A percentile compares a stretch with the other conserved stretches of the same genome.
phyloP scores from a whole-genome alignment of 2,888 invertebrate species.

The Herminia tarsipennalis region DNA sequence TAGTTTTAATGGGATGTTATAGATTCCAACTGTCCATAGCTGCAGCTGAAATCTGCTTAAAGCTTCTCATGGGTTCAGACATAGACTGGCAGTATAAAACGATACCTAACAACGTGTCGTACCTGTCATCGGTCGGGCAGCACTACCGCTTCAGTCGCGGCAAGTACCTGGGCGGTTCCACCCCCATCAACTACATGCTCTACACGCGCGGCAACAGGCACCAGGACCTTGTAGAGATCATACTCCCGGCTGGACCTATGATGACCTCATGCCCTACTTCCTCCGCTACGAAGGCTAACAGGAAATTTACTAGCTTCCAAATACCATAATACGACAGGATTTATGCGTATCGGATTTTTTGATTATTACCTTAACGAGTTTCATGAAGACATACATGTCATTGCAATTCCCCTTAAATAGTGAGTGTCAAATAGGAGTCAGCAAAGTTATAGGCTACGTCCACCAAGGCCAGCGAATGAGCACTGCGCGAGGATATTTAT shows the following conservation, averaged over 20 bases:
- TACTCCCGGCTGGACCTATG: too few species aligned
- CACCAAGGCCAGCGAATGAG: too few species aligned
- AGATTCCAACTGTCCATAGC: not conserved
- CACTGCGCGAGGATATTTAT: conserved; percentile 60
- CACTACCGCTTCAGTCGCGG: conserved; percentile 64
- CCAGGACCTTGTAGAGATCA: too few species aligned
- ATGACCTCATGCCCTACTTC: too few species aligned
- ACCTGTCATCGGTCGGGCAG: too few species aligned
- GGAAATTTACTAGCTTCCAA: conserved; percentile 44
- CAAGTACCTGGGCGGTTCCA: conserved; percentile 68
- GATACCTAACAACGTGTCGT: too few species aligned
- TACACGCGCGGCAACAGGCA: too few species aligned
- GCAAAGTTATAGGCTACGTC: too few species aligned
- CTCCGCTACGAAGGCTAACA: conserved; percentile 62
- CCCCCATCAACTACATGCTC: conserved; percentile 69
- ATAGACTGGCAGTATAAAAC: too few species aligned
- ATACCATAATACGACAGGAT: conserved; percentile 63
- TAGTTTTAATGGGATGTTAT: too few species aligned
- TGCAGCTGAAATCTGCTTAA: too few species aligned
- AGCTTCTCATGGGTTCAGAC: too few species aligned
- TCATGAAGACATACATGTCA: conserved; percentile 45
- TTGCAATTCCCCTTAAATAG: conserved; percentile 56
- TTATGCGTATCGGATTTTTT: conserved; percentile 55
- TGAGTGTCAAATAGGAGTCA: conserved; percentile 66
- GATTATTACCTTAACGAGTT: conserved; percentile 49